Evolutionary conservation across 2,113 vertebrate genomes (phyloP).

Genomic region (Callospermophilus lateralis): DNA sequence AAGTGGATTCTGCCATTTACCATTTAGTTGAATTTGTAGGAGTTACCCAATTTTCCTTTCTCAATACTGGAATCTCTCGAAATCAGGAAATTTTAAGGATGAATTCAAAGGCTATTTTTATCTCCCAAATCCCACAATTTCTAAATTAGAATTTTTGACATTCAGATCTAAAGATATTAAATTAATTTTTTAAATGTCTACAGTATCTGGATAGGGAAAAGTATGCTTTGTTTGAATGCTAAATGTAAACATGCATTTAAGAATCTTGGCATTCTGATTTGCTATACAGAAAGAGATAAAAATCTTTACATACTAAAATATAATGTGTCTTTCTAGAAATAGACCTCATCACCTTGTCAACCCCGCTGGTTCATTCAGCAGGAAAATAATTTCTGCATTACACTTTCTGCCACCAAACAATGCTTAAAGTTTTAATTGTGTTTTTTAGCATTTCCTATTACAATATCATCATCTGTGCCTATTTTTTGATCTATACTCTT

Average conservation of each 20-base stretch:
- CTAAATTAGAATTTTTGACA: slow-evolving; percentile 29
- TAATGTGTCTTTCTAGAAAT: not conserved
- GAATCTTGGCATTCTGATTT: not conserved
- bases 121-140: not conserved
- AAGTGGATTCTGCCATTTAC: not conserved
- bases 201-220: not conserved
- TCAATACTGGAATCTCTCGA: slow-evolving; percentile 14
- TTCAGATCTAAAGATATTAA: not conserved
- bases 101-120: slow-evolving; percentile 20
- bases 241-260: not conserved
- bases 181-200: not conserved
- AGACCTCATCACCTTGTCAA: not conserved
- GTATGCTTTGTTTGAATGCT: not conserved
- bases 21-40: not conserved
- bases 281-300: not conserved
- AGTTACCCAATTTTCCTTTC: not conserved
- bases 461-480: not conserved
- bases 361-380: not conserved
- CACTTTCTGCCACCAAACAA: not conserved
- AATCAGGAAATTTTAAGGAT: not conserved
- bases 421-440: not conserved
- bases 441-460: not conserved
- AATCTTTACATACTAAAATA: not conserved
- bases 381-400: not conserved
- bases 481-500: not conserved